Evolutionary conservation across 2,113 vertebrate genomes (phyloP).

Genomic region (Oenanthe oenanthe): DNA sequence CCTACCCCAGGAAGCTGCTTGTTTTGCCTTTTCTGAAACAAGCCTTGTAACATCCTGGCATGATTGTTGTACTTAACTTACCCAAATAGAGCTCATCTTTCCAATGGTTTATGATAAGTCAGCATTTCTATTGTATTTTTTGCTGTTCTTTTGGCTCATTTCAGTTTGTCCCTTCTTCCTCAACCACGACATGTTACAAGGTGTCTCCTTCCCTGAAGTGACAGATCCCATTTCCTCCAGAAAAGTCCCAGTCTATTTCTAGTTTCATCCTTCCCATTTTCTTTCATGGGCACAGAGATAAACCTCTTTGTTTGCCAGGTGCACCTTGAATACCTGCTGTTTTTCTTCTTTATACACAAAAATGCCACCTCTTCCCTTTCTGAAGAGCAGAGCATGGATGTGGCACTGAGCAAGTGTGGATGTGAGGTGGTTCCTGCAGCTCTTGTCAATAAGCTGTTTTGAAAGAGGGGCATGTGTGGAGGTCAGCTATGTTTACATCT

Average conservation of each 20-base stretch:
- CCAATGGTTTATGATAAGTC: not conserved
- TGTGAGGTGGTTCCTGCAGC: not conserved
- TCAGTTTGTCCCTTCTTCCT: not conserved
- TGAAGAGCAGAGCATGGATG: not conserved
- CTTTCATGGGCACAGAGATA: not conserved
- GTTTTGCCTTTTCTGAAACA: not conserved
- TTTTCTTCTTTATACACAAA: not conserved
- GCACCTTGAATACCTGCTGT: not conserved
- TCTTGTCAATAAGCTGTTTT: not conserved
- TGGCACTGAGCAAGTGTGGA: not conserved
- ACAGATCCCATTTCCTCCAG: not conserved
- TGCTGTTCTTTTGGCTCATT: not conserved
- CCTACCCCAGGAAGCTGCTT: not conserved
- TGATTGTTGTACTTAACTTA: not conserved
- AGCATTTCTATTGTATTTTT: not conserved
- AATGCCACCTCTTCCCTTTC: not conserved
- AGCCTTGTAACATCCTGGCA: not conserved
- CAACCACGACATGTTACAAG: accelerated
- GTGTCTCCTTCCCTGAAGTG: not conserved
- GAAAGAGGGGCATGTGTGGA: not conserved
- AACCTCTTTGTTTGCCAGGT: not conserved
- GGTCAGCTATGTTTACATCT: not conserved
- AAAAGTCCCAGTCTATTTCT: not conserved
- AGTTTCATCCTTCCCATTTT: not conserved
- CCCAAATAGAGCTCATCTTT: not conserved